Evolutionary conservation across 2,797 vertebrate species (phyloP).

Genomic region (Chrysocyon brachyurus): DNA sequence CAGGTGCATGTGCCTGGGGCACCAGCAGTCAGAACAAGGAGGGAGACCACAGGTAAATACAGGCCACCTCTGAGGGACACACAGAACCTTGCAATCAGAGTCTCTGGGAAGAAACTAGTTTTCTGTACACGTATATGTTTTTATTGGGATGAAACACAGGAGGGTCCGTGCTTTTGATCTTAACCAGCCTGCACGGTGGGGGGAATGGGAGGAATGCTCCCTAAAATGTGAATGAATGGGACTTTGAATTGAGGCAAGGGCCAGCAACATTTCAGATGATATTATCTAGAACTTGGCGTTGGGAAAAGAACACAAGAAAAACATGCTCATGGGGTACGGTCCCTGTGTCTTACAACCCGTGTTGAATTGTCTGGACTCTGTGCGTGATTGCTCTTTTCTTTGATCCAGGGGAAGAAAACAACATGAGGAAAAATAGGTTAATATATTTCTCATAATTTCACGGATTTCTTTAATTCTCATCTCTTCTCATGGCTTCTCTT

Average conservation of each 20-base stretch:
- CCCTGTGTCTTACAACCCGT: not conserved
- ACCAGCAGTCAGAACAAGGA: not conserved
- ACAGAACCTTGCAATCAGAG: fast-evolving
- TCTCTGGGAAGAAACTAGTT: not conserved
- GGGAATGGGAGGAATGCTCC: not conserved
- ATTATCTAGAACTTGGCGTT: fast-evolving
- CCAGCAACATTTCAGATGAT: not conserved
- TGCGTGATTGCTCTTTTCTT: not conserved
- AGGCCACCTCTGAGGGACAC: not conserved
- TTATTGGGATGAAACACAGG: not conserved
- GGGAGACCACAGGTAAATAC: not conserved
- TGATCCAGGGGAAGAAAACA: not conserved
- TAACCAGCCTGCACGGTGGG: too few relatives aligned
- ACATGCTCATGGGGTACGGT: fast-evolving
- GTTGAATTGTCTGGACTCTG: not conserved
- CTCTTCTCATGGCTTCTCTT: not conserved
- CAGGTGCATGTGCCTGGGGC: fast-evolving
- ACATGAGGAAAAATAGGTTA: not conserved
- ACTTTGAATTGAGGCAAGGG: not conserved
- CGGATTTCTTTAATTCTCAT: not conserved
- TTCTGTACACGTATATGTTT: not conserved
- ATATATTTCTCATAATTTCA: not conserved
- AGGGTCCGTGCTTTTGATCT: not conserved
- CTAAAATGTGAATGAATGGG: too few relatives aligned
- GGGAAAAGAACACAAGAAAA: not conserved